Evolutionary conservation across 1,140 invertebrate species (phyloP), one percentile per base, ranked within the genome.

Genomic region (Lysiphlebus fabarum): DNA sequence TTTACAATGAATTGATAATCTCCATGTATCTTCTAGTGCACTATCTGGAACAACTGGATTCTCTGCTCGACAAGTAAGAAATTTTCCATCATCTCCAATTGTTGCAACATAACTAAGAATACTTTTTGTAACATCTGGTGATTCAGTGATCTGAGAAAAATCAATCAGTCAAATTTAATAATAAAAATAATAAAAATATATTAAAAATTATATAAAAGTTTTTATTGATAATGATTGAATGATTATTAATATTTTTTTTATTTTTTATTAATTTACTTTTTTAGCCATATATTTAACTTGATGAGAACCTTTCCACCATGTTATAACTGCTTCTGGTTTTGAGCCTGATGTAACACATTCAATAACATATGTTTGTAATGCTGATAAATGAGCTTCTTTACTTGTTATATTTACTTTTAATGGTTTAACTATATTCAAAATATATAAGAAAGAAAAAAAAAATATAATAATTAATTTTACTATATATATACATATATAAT

Each of bases 321-420:
- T 88, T 65, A 94, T 90, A n/a, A 86, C 81, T 6, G 91, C 89
- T 64, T 89, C 85, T 1, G 92, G 92, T 58, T 87, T 81, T 0
- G 91, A 93, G 43, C 92, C 92, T 0, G 85, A 85, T 44, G 89
- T 89, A 64, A 86, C 83, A 70, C 92, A 95, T 68, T 91, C 88
- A 36, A 95, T 84, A 64, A 93, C 90, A 70, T 91, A 91, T 49
- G 87, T 82, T 69, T 86, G 87, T 14, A 72, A 47, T 9, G 74
- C 73, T n/a, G 70, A 72, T 7, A 76, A 59, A 56, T 75, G 63
- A 6, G 17, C 50, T 44, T 59, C 37, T 56, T 76, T 76, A 42
- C 70, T 76, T 17, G 70, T 75, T n/a, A 76, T 75, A 45, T 76
- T 75, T 42, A 76, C 73, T 49, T 65, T 11, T 43, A 75, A 50